Evolutionary conservation across 2,888 invertebrate species (phyloP), one percentile per base, ranked within the genome.

Genomic region (Trissoscelio sp.): DNA sequence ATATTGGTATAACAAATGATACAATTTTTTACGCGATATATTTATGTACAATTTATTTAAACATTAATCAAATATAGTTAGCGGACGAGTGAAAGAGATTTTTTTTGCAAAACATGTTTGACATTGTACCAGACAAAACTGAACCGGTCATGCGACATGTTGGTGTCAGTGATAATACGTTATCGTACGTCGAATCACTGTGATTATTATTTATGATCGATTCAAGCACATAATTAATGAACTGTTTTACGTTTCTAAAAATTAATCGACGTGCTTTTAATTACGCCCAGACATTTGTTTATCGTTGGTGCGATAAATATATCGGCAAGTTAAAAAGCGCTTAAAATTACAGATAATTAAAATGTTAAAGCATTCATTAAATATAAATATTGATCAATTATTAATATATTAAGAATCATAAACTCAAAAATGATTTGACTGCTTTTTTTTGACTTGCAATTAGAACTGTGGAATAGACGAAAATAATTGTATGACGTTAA

Each of bases 151-250:
- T 42, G 42, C 11, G 20, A 55, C 66, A 53, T 37, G 55, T 66
- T 51, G 51, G 66, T 42, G 48, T 66, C 42, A 24, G 4, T 24
- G 51, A 66, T 67, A 67, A 66, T 51, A 58, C 39, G 12, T 67
- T 75, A 75, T 75, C 75, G 16, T 11, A 39, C 11, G 62, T 55
- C 51, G 14, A 64, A 67, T 74, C 14, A 48, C 46, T 9, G 37
- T 39, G 67, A 75, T 75, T 75, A 57, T 75, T 58, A 75, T 58
- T 74, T 74, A 64, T 24, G 64, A 74, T 42, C 48, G 14, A 66
- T 57, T 42, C 12, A 46, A 18, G 5, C 57, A 48, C 31, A 57
- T 53, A 72, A 72, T 60, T 62, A 73, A 64, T 34, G 16, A 37
- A 51, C 28, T 12, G 20, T 18, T 67, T 67, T 37, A 24, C 14